phyloP scores from a whole-genome alignment of 2,797 vertebrate genomes.

The Heteromormyrus szaboi region DNA sequence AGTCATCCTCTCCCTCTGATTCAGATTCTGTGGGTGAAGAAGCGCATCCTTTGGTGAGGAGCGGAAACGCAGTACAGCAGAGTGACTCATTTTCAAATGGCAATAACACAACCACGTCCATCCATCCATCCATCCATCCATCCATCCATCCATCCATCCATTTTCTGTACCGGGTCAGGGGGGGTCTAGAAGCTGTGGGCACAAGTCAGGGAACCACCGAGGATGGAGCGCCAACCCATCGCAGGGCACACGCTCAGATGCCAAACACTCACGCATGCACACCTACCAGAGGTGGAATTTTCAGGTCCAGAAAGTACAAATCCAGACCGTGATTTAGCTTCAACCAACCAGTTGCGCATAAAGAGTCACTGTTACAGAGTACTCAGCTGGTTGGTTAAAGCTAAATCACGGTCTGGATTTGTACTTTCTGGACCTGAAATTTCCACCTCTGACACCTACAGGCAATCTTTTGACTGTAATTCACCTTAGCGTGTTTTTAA shows the following conservation, averaged over 20 bases:
- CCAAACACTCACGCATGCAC: neutral
- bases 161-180: neutral
- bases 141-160: neutral
- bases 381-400: too few species aligned
- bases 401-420: too few species aligned
- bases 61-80: neutral
- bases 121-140: neutral
- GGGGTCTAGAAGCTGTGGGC: neutral
- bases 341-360: too few species aligned
- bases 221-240: neutral
- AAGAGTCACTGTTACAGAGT: too few species aligned
- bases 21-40: conserved; percentile 69
- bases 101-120: neutral
- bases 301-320: too few species aligned
- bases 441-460: neutral
- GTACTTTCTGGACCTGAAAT: too few species aligned
- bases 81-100: neutral
- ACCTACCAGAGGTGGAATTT: too few species aligned
- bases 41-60: neutral
- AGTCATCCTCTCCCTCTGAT: conserved; percentile 80
- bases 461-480: neutral
- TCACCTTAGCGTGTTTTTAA: neutral
- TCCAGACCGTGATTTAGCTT: too few species aligned
- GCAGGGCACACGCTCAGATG: neutral
- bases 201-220: neutral